Conservation (phyloP, 1,140 invertebrate species). For the Magallana ariakensis region DNA sequence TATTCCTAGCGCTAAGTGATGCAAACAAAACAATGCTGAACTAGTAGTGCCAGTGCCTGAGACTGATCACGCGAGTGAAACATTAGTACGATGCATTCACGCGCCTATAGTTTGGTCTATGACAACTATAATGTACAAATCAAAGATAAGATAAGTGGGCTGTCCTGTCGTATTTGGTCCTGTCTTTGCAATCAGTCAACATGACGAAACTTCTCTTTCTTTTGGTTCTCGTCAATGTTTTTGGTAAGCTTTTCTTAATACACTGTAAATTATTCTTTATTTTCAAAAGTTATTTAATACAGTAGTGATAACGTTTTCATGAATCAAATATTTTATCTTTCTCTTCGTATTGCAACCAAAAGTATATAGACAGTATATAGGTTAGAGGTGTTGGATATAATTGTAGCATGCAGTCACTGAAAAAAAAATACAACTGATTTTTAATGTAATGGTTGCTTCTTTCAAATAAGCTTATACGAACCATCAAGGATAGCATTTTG, state of each 20-base stretch:
- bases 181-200: background rate
- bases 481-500: too few species aligned
- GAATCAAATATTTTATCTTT: background rate
- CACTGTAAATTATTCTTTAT: background rate
- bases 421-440: background rate
- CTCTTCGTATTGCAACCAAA: too few species aligned
- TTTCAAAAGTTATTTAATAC: background rate
- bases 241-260: background rate
- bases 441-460: background rate
- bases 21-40: too few species aligned
- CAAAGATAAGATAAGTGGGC: background rate
- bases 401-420: background rate
- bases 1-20: too few species aligned
- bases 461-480: too few species aligned
- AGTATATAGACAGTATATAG: background rate
- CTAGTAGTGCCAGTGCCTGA: too few species aligned
- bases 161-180: background rate
- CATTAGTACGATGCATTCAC: too few species aligned
- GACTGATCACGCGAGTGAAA: too few species aligned
- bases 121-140: too few species aligned
- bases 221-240: constrained; percentile 10
- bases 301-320: background rate
- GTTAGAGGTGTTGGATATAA: too few species aligned
- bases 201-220: background rate
- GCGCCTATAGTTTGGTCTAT: too few species aligned